Evolutionary conservation across 1,140 invertebrate genomes (phyloP), one percentile per base, ranked within the genome.

Genomic region (Episyrphus balteatus): DNA sequence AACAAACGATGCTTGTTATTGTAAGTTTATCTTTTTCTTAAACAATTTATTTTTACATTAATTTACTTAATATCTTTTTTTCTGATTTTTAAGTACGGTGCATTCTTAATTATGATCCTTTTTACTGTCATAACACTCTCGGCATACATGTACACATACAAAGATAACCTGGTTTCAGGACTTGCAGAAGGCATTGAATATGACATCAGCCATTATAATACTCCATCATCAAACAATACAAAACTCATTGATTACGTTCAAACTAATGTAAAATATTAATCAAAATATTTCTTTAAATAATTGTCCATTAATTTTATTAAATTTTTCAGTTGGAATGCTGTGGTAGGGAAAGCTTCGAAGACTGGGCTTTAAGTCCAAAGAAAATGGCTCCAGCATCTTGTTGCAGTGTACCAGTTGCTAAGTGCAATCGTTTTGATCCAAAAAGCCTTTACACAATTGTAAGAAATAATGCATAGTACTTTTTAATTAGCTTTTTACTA

Each of bases 61-160:
- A 37, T 9, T 9, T n/a, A 10, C 9, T 34, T 34, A 14, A 14
- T 37, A 5, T 14, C 13, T 17, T 14, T 3, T 14, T 14, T 6
- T 37, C 11, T 14, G 3, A 5, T 37, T 34, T 26, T 18, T 40
- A 31, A 51, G 50, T 51, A 51, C 33, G 46, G 50, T 33, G 50
- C 45, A 6, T 51, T 51, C 18, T 32, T 51, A 5, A 48, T 51
- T 17, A 39, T 36, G 3, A 38, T 43, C 1, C 30, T 51, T 21
- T 51, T 47, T 39, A 36, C 43, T n/a, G 38, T 47, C 15, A 48
- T 51, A 15, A 17, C 46, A 33, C 15, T 51, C 11, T 47, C 50
- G 17, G 42, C 47, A 8, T 51, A 47, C 18, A 39, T 51, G 18
- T 47, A 51, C 38, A 34, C 42, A n/a, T 51, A 51, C 15, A 51